Percentiles rank a stretch among this genome's conserved stretches.
Evolutionary conservation across 2,888 invertebrate genomes (phyloP).

Genomic region (Neocrepidodera transversa): DNA sequence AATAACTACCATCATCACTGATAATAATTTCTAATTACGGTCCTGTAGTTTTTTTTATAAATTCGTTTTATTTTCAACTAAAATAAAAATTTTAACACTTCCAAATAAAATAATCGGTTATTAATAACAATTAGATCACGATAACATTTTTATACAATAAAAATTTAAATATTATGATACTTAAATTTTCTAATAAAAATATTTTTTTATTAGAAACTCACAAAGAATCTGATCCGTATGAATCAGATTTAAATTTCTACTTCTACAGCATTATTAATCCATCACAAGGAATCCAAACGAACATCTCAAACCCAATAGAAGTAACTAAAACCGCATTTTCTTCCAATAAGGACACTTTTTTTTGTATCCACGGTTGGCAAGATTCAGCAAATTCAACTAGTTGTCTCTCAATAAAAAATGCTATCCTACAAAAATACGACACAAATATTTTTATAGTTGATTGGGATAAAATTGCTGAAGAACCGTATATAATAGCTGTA

Average conservation of each 20-base stretch:
- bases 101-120: no score
- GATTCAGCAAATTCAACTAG: constrained; percentile 43
- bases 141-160: no score
- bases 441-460: constrained; percentile 53
- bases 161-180: no score
- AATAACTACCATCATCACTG: no score
- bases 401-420: constrained; percentile 41
- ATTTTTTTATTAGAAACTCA: no score
- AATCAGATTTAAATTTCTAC: constrained; percentile 8
- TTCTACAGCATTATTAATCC: constrained; percentile 11
- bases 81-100: no score
- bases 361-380: constrained; percentile 51
- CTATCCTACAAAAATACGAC: constrained; percentile 43
- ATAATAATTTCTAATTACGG: no score
- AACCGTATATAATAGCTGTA: constrained; percentile 33
- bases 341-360: constrained; percentile 35
- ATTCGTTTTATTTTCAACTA: no score
- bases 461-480: constrained; percentile 44
- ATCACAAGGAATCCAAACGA: neutral
- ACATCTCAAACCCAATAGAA: neutral
- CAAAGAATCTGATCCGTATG: no score
- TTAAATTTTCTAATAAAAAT: no score
- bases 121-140: no score
- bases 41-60: no score
- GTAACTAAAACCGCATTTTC: constrained; percentile 35